phyloP scores from a whole-genome alignment of 2,113 vertebrate species.

The Muntiacus muntjak region DNA sequence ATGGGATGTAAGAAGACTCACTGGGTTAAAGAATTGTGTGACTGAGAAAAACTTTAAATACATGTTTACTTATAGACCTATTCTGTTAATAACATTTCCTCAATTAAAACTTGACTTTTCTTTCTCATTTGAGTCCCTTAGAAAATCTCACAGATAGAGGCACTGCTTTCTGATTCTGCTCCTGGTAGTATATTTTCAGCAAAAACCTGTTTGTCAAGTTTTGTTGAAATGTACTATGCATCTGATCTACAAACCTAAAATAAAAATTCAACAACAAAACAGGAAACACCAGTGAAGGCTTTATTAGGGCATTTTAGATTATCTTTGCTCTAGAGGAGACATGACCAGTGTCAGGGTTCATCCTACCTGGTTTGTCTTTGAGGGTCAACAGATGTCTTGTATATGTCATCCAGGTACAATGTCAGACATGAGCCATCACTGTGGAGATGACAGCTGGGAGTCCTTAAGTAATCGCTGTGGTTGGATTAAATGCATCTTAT shows the following conservation, averaged over 20 bases:
- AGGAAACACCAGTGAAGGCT: rapidly evolving
- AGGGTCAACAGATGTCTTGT: neutral
- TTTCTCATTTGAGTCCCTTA: neutral
- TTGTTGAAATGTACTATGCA: neutral
- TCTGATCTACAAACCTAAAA: neutral
- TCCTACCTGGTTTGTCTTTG: neutral
- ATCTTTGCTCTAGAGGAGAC: neutral
- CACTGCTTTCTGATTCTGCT: neutral
- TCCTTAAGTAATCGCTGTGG: no score
- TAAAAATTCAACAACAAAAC: neutral
- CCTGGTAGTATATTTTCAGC: neutral
- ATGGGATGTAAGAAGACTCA: neutral
- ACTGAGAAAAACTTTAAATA: neutral
- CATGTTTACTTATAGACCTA: neutral
- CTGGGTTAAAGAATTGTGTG: neutral
- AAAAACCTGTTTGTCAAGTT: neutral
- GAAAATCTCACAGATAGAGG: neutral
- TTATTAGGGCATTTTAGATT: neutral
- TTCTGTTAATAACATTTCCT: neutral
- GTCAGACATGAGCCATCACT: rapidly evolving
- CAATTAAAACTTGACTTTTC: neutral
- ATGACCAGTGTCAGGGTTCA: rapidly evolving
- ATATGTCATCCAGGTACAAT: rapidly evolving
- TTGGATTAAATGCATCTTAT: no score
- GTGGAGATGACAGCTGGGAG: neutral